Conservation (phyloP, 2,797 vertebrate species). For the Rhincodon typus region DNA sequence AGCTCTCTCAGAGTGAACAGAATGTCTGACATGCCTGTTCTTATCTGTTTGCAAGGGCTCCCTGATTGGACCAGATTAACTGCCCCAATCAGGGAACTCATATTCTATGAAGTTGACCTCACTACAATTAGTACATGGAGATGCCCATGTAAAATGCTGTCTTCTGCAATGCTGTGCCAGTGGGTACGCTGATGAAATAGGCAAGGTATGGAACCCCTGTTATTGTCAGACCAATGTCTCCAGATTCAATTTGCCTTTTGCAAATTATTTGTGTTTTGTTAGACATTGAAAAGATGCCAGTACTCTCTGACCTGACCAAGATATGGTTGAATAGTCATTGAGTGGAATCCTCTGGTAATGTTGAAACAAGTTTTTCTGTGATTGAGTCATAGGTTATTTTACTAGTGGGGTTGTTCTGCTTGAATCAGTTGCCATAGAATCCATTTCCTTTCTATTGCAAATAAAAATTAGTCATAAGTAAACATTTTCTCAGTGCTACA, state of each 20-base stretch:
- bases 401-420: too few species aligned
- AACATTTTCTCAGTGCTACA: background rate
- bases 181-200: too few species aligned
- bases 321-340: background rate
- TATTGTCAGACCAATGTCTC: background rate
- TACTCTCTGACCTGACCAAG: background rate
- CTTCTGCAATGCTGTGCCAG: too few species aligned
- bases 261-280: background rate
- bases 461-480: background rate
- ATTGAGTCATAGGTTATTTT: background rate
- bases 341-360: background rate
- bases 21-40: too few species aligned
- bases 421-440: background rate
- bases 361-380: background rate
- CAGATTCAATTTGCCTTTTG: background rate
- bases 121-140: too few species aligned
- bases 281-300: background rate
- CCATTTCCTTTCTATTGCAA: background rate
- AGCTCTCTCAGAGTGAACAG: too few species aligned
- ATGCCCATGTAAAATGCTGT: too few species aligned
- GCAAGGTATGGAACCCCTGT: too few species aligned
- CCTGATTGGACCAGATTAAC: too few species aligned
- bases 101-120: too few species aligned
- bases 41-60: too few species aligned
- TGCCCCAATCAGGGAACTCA: too few species aligned